These are phyloP conservation scores for Spialia ferax DNA, from an alignment of 2,888 invertebrate species.

Conservation along the genomic window DNA sequence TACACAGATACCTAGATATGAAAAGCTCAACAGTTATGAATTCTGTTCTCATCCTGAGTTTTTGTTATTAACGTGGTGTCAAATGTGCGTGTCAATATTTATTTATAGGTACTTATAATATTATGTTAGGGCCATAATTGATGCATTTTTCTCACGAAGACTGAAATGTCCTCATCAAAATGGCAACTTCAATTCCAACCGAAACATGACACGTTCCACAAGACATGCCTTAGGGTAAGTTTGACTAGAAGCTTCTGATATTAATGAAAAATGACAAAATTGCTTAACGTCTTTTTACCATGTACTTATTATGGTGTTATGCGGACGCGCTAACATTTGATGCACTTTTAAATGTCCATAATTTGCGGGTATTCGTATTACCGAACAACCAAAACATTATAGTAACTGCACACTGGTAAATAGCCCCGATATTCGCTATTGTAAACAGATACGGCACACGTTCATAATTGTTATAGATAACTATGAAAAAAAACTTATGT, in stretches of 20 bases:
- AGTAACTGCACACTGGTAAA: slow-evolving; percentile 71
- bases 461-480: slow-evolving; percentile 43
- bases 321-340: background rate
- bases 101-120: too few relatives aligned
- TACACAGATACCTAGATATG: too few relatives aligned
- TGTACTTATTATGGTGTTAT: background rate
- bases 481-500: slow-evolving; percentile 59
- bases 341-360: slow-evolving; percentile 59
- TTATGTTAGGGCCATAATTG: too few relatives aligned
- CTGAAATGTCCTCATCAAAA: too few relatives aligned
- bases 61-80: too few relatives aligned
- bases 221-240: too few relatives aligned
- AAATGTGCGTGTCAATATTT: too few relatives aligned
- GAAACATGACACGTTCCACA: too few relatives aligned
- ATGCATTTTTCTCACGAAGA: too few relatives aligned
- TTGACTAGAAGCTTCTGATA: background rate
- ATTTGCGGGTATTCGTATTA: slow-evolving; percentile 66
- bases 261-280: background rate
- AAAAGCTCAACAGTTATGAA: too few relatives aligned
- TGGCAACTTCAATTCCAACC: too few relatives aligned
- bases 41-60: too few relatives aligned
- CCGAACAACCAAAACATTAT: slow-evolving; percentile 76
- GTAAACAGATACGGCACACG: slow-evolving; percentile 45
- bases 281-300: background rate
- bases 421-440: slow-evolving; percentile 50